Percentiles rank a stretch among this genome's conserved stretches.
Conservation (phyloP, 2,797 vertebrate species). For the Crotalus adamanteus region DNA sequence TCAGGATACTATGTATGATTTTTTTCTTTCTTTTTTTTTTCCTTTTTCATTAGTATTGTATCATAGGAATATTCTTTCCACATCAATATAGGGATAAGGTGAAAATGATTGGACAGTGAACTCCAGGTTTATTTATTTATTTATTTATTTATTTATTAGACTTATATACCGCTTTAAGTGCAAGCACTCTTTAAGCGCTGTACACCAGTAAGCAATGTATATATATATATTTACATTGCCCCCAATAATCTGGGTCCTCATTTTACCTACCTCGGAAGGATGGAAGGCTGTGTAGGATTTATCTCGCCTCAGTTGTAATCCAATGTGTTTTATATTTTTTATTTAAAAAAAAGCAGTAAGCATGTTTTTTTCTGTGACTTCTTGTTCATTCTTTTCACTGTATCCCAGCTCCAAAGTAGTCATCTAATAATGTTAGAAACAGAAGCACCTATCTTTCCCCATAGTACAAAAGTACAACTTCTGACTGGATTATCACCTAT, state of each 20-base stretch:
- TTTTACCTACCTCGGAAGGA: no score
- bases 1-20: neutral
- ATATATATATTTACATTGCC: no score
- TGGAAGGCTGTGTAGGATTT: neutral
- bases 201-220: no score
- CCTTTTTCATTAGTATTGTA: neutral
- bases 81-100: neutral
- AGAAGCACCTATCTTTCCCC: neutral
- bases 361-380: neutral
- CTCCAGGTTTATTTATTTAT: neutral
- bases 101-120: neutral
- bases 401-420: neutral
- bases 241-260: no score
- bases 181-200: no score
- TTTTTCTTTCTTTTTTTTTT: neutral
- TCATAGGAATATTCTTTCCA: neutral
- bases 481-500: neutral
- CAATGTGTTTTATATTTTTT: neutral
- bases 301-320: neutral
- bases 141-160: no score
- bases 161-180: no score
- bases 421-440: neutral
- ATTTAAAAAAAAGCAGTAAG: neutral
- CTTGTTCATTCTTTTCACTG: neutral
- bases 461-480: neutral